These are phyloP conservation scores for Chalcosyrphus nemorum DNA, from an alignment of 2,888 invertebrate genomes.

Conservation along the genomic window DNA sequence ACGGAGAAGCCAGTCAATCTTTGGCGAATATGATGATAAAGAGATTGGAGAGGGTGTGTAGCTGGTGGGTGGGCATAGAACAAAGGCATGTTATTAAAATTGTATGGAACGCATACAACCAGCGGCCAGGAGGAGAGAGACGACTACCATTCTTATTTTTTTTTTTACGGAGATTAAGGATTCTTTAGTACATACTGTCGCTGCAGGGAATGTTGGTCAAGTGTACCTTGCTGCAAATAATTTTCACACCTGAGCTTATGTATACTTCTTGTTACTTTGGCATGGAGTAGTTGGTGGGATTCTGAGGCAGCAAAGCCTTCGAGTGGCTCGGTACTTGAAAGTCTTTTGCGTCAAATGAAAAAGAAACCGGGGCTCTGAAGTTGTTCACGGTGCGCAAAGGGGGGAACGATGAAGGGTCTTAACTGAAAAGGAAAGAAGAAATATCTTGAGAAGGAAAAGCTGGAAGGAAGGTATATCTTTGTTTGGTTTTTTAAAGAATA, in stretches of 20 bases:
- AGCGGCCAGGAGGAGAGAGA: neutral
- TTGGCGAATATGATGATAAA: constrained; percentile 32
- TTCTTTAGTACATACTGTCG: constrained; percentile 5
- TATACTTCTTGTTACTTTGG: neutral
- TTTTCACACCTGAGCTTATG: constrained; percentile 58
- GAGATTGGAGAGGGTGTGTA: neutral
- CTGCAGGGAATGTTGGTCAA: constrained; percentile 56
- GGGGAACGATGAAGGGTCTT: neutral
- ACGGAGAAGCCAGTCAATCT: constrained; percentile 53
- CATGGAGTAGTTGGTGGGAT: neutral
- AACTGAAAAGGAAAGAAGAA: neutral
- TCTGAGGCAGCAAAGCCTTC: neutral
- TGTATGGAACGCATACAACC: constrained; percentile 14
- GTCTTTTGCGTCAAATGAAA: constrained; percentile 28
- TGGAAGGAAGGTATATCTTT: neutral
- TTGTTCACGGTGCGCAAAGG: too few species aligned
- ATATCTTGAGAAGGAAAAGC: neutral
- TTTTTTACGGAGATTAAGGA: neutral
- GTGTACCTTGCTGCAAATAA: constrained; percentile 49
- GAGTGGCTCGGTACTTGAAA: constrained; percentile 25
- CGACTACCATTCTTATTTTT: neutral
- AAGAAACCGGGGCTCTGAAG: neutral
- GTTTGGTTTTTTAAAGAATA: neutral
- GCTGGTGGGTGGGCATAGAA: constrained; percentile 1
- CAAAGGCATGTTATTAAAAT: constrained; percentile 51